These are phyloP conservation scores for Hipparchia sbordonii DNA, from an alignment of 2,888 invertebrate genomes.

Conservation along the genomic window DNA sequence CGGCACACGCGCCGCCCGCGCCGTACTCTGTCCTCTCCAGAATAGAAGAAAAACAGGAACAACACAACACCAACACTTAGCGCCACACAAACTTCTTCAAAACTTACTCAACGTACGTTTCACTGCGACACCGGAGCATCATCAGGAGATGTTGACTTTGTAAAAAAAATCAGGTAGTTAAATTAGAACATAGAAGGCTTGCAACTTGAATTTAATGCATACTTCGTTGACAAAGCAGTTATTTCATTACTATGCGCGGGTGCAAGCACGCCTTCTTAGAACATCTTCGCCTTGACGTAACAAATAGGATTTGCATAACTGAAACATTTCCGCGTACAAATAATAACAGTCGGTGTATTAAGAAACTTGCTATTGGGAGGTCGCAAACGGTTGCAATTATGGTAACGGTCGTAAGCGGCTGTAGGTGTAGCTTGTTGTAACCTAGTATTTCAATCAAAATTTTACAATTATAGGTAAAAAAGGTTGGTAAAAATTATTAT, in stretches of 20 bases:
- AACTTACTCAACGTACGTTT: no score
- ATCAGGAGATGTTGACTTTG: no score
- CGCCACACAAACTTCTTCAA: no score
- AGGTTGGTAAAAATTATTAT: no score
- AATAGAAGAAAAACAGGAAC: no score
- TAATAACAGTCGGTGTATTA: constrained; percentile 25
- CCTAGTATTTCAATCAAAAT: no score
- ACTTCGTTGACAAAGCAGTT: constrained; percentile 2
- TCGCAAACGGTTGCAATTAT: background rate
- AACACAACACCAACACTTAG: no score
- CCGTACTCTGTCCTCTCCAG: no score
- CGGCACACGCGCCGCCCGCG: no score
- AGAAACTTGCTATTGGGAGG: constrained; percentile 22
- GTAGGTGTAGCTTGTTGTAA: no score
- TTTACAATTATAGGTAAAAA: no score
- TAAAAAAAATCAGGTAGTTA: background rate
- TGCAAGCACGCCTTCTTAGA: constrained; percentile 9
- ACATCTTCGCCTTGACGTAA: constrained; percentile 32
- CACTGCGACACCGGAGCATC: no score
- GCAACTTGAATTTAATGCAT: background rate
- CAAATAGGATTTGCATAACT: constrained; percentile 34
- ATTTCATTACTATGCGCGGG: background rate
- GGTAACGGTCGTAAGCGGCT: background rate
- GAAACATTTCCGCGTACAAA: constrained; percentile 31
- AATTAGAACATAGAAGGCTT: background rate